A percentile compares a stretch with the other conserved stretches of the same genome.
Conservation (phyloP, 2,797 vertebrate species). For the Botia kubotai region DNA sequence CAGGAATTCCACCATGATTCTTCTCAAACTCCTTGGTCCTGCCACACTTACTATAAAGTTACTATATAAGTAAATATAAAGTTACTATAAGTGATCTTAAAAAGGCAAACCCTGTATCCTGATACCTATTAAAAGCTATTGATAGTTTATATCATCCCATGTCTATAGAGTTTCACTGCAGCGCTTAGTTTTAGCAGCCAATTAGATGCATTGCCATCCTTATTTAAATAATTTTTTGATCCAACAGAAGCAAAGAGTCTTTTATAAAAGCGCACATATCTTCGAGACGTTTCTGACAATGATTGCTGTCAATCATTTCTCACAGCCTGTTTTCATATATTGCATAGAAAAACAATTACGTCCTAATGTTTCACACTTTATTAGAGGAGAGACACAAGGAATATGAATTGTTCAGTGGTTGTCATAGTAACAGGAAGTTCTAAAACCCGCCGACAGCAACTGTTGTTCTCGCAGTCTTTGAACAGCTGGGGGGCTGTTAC, state of each 20-base stretch:
- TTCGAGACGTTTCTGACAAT: conserved; percentile 35
- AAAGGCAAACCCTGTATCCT: background rate
- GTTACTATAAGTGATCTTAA: conserved; percentile 39
- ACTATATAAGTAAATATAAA: too few species aligned
- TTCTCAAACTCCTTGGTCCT: conserved; percentile 59
- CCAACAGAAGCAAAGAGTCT: too few species aligned
- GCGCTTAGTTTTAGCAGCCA: background rate
- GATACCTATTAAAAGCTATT: conserved; percentile 11
- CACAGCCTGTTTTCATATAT: conserved; percentile 60
- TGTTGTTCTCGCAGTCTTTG: conserved; percentile 82
- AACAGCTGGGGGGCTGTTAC: conserved; percentile 82
- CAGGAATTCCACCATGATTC: conserved; percentile 66
- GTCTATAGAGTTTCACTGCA: background rate
- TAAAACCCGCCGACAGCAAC: conserved; percentile 78
- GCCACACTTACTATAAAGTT: conserved; percentile 51
- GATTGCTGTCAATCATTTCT: conserved; percentile 22
- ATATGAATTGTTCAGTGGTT: conserved; percentile 81
- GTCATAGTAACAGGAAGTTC: conserved; percentile 83
- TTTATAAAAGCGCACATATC: background rate
- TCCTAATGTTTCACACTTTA: conserved; percentile 80
- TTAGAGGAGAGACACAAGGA: conserved; percentile 75
- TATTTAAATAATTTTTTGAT: too few species aligned
- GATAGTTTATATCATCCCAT: conserved; percentile 12
- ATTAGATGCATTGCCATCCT: too few species aligned
- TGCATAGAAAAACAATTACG: conserved; percentile 78